phyloP scores from a whole-genome alignment of 2,797 vertebrate species.

The Moxostoma hubbsi region DNA sequence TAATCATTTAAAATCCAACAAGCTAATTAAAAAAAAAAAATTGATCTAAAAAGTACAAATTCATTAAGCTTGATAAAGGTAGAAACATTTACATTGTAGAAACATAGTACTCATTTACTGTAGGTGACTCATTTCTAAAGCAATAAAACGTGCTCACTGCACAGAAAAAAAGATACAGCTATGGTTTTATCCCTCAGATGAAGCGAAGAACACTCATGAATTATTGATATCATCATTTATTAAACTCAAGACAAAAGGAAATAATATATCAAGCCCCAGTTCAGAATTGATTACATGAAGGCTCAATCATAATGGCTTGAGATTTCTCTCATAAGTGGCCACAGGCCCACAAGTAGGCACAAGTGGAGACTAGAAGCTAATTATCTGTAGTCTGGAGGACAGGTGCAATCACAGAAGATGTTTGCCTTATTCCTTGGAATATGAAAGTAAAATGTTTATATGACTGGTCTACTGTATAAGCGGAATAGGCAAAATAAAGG shows the following conservation, averaged over 20 bases:
- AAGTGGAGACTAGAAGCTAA: constrained; percentile 7
- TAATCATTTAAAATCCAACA: no score
- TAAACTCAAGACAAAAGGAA: constrained; percentile 36
- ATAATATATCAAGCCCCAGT: constrained; percentile 21
- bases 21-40: no score
- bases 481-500: no score
- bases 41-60: neutral
- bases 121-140: constrained; percentile 15
- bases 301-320: constrained; percentile 19
- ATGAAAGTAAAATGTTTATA: neutral
- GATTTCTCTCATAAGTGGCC: constrained; percentile 13
- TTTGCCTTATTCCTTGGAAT: neutral
- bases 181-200: constrained; percentile 17
- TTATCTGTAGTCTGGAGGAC: neutral
- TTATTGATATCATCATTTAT: constrained; percentile 38
- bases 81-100: neutral
- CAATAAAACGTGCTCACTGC: constrained; percentile 12
- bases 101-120: neutral
- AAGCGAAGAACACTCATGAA: constrained; percentile 45
- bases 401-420: neutral
- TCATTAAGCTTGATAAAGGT: constrained; percentile 10
- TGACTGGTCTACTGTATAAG: no score
- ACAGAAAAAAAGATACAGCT: constrained; percentile 4
- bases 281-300: constrained; percentile 34
- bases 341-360: neutral